phyloP scores from a whole-genome alignment of 2,113 vertebrate genomes.

The Clarias gariepinus region DNA sequence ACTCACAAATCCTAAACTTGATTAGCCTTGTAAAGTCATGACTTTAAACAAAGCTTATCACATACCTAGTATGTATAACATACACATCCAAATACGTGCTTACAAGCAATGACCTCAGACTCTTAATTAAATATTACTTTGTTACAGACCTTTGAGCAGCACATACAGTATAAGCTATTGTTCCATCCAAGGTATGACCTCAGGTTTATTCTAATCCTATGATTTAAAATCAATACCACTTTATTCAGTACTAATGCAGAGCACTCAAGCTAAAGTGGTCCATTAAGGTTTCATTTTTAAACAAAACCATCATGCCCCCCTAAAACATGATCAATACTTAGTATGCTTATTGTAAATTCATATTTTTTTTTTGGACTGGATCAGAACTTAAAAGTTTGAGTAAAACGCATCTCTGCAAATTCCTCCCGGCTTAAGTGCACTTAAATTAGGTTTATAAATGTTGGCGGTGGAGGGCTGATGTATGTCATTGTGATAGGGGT shows the following conservation, averaged over 20 bases:
- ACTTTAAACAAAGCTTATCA: background rate
- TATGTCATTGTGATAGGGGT: constrained; percentile 41
- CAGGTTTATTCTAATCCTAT: constrained; percentile 10
- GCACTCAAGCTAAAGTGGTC: constrained; percentile 29
- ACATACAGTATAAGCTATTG: constrained; percentile 7
- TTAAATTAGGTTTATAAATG: constrained; percentile 41
- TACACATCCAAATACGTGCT: background rate
- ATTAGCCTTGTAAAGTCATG: background rate
- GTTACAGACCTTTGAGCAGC: constrained; percentile 25
- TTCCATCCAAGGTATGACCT: constrained; percentile 27
- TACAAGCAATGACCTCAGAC: background rate
- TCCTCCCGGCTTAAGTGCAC: constrained; percentile 31
- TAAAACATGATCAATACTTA: constrained; percentile 43
- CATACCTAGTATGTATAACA: background rate
- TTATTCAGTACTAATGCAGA: constrained; percentile 9
- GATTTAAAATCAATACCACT: constrained; percentile 6
- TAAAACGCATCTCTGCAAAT: constrained; percentile 19
- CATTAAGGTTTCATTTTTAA: constrained; percentile 30
- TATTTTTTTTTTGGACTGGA: constrained; percentile 25
- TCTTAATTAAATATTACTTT: constrained; percentile 13
- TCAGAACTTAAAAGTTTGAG: constrained; percentile 11
- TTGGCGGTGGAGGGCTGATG: constrained; percentile 28
- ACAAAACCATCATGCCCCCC: background rate
- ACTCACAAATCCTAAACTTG: background rate
- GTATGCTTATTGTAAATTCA: constrained; percentile 33